Evolutionary conservation across 2,888 invertebrate genomes (phyloP), one percentile per base, ranked within the genome.

Genomic region (Norana najaformis): DNA sequence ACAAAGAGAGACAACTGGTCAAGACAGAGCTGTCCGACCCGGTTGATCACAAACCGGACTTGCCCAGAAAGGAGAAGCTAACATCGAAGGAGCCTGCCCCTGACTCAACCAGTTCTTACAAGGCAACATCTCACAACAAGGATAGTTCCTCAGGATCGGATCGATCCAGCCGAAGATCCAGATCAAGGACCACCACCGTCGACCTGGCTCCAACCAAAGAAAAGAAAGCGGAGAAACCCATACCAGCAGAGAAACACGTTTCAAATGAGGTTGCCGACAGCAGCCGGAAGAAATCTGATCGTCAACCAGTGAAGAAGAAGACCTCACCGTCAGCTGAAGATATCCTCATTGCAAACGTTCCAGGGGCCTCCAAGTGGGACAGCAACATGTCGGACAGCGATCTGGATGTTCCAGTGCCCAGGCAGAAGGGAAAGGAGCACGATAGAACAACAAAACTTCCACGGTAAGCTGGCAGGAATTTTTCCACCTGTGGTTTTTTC

Each of bases 321-420:
- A 83, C 83, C 34, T 83, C 83, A 18, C 83, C 83, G 83, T 83
- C 83, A 11, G 35, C 20, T 34, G 83, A 85, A 85, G 85, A 85
- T 36, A 37, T 85, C 85, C 85, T 85, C 20, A 36, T 36, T 35
- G 85, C 85, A 8, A 85, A 85, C 85, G 37, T 85, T 4, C 85
- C 85, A 13, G 85, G 85, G 4, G 37, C 85, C 20, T 85, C 85
- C 8, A 85, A 85, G 35, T 85, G 85, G 85, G 85, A 85, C 35
- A 85, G 37, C 36, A 85, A 85, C 37, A 34, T 36, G 18, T 85
- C 85, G 16, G 85, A 85, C 37, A 85, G 85, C 23, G 85, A 85
- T 14, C 36, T 23, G 18, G 85, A 85, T 23, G 36, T 37, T 85
- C 85, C 85, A 11, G 35, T 20, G 18, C 85, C 85, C 23, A 35